Conservation (phyloP, 2,888 invertebrate species). For the Drosophila fulvimacula region DNA sequence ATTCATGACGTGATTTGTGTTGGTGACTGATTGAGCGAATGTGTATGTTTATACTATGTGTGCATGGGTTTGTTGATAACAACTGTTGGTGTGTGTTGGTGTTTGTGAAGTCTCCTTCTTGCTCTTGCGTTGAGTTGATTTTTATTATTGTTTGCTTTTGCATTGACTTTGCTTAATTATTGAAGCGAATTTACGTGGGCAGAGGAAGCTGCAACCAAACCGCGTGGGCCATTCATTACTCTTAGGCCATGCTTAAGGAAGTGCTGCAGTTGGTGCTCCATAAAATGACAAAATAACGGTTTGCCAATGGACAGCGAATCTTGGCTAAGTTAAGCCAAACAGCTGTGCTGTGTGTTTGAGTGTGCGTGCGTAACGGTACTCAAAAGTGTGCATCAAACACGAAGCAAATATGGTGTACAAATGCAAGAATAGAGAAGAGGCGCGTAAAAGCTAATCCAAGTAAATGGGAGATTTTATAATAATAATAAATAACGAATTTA, state of each 20-base stretch:
- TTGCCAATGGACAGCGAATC: slow-evolving; percentile 21
- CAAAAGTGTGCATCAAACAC: neutral
- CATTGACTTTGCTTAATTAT: slow-evolving; percentile 55
- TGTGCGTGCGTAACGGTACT: neutral
- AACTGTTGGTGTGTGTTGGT: slow-evolving; percentile 34
- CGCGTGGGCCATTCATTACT: slow-evolving; percentile 27
- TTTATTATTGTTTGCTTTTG: slow-evolving; percentile 53
- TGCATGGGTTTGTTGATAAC: slow-evolving; percentile 54
- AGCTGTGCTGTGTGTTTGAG: slow-evolving; percentile 6
- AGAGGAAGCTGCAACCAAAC: slow-evolving; percentile 25
- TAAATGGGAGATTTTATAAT: too few relatives aligned
- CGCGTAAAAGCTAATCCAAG: too few relatives aligned
- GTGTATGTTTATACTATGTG: slow-evolving; percentile 17
- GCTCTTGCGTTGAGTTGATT: slow-evolving; percentile 17
- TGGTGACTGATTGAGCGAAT: slow-evolving; percentile 18
- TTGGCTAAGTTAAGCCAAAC: slow-evolving; percentile 4
- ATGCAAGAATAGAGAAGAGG: too few relatives aligned
- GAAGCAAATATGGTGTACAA: neutral
- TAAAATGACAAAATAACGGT: neutral
- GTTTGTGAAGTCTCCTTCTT: slow-evolving; percentile 16
- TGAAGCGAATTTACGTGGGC: slow-evolving; percentile 51
- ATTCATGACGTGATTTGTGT: slow-evolving; percentile 64
- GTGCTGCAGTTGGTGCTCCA: slow-evolving; percentile 24
- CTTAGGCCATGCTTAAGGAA: slow-evolving; percentile 41
- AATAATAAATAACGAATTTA: too few relatives aligned